Evolutionary conservation across 2,797 vertebrate species (phyloP).

Genomic region (Amazonetta brasiliensis): DNA sequence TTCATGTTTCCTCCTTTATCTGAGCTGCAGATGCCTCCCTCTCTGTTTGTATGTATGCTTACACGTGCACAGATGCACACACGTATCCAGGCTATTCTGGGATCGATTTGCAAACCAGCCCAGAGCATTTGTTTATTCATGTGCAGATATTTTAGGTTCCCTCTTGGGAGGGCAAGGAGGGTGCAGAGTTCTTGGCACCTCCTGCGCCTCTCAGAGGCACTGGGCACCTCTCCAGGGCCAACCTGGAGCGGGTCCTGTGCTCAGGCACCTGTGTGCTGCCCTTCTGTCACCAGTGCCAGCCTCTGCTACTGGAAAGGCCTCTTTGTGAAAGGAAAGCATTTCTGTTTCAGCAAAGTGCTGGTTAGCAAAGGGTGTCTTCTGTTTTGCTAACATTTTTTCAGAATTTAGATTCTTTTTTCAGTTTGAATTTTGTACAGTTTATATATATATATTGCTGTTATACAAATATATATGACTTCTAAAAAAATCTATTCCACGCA

Average conservation of each 20-base stretch:
- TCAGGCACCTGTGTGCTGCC: rapidly evolving
- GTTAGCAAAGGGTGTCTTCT: background rate
- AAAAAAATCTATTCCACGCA: background rate
- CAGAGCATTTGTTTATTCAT: background rate
- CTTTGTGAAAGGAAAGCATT: background rate
- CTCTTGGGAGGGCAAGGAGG: background rate
- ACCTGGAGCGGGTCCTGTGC: rapidly evolving
- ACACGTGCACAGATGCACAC: background rate
- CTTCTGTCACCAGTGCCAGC: background rate
- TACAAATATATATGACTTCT: background rate
- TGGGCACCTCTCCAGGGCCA: background rate
- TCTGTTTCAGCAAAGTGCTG: background rate
- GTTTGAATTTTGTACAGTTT: background rate
- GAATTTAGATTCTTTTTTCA: background rate
- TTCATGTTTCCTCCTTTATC: background rate
- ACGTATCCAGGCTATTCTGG: background rate
- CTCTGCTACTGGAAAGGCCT: background rate
- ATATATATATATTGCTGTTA: background rate
- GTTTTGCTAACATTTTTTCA: background rate
- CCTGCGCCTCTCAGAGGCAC: rapidly evolving
- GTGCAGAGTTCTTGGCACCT: background rate
- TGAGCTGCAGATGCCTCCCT: background rate
- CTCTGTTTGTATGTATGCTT: background rate
- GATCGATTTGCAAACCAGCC: background rate
- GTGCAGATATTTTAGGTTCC: background rate